Evolutionary conservation across 2,113 vertebrate species (phyloP), one percentile per base, ranked within the genome.

Genomic region (Pelodiscus sinensis): DNA sequence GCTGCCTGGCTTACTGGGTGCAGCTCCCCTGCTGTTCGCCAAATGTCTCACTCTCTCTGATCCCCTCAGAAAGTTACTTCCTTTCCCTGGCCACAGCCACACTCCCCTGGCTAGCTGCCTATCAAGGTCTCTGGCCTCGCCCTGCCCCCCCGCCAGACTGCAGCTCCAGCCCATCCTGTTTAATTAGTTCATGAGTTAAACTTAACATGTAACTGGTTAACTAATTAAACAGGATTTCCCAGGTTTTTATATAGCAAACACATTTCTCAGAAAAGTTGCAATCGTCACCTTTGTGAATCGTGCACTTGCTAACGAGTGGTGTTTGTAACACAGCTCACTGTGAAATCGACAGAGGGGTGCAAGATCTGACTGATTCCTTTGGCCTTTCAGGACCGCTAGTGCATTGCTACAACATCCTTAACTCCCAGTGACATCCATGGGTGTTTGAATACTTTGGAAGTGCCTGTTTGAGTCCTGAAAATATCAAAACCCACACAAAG

Each of bases 31-130:
- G 88, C 88, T 89, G 81, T 96, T 94, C 54, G 93, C 95, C 93
- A 97, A 96, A 95, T 96, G 96, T 51, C 90, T 86, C 81, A 81
- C 35, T 94, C 35, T 91, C 51, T 91, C 51, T 55, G 31, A 92
- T 68, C 90, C 90, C 90, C 83, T 54, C 62, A 35, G 3, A 62
- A 90, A 27, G 80, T 2, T 81, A 85, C 35, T 54, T 73, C 65
- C 62, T 81, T 92, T 89, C 85, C 87, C 90, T 35, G 77, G 79
- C 94, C 87, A 94, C 84, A 62, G 52, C 14, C 89, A 94, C 95
- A 65, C 82, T 94, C n/a, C 92, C 84, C 88, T 94, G 92, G 96
- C 93, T 95, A 62, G 68, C 80, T 86, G 52, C 93, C 88, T 58
- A 91, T 38, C 80, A 95, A 86, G 94, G 95, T 93, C 92, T 96